Evolutionary conservation across 2,888 invertebrate species (phyloP).

Genomic region (Andrena praecox): DNA sequence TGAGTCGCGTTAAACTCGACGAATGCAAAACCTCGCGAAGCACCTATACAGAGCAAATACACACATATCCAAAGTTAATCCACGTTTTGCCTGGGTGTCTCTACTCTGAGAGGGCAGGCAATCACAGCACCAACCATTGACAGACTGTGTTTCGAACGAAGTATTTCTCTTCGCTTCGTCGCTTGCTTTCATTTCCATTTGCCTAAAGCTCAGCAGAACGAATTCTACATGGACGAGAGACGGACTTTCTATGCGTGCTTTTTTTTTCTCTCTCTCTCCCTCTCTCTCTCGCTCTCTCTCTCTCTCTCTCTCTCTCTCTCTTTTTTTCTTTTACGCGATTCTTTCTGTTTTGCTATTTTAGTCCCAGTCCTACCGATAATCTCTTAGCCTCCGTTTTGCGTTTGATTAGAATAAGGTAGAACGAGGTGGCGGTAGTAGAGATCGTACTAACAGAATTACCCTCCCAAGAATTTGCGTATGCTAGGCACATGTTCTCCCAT

Average conservation of each 20-base stretch:
- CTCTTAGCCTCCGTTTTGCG: slow-evolving; percentile 36
- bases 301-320: not conserved
- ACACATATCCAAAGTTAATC: slow-evolving; percentile 85
- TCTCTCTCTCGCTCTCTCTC: not conserved
- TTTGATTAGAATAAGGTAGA: slow-evolving; percentile 9
- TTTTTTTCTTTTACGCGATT: slow-evolving; percentile 33
- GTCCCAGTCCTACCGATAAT: slow-evolving; percentile 47
- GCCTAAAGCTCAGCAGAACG: slow-evolving; percentile 75
- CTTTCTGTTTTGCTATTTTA: slow-evolving; percentile 44
- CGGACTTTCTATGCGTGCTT: slow-evolving; percentile 47
- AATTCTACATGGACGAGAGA: slow-evolving; percentile 68
- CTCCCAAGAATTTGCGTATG: slow-evolving; percentile 7
- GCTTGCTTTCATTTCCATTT: slow-evolving; percentile 77
- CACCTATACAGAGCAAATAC: slow-evolving; percentile 93
- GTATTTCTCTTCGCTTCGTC: slow-evolving; percentile 77
- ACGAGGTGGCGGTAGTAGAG: not conserved
- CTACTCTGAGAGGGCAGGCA: slow-evolving; percentile 85
- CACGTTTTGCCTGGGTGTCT: slow-evolving; percentile 84
- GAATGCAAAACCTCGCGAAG: slow-evolving; percentile 93
- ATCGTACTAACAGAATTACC: slow-evolving; percentile 12
- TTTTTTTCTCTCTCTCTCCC: slow-evolving; percentile 20
- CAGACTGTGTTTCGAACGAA: slow-evolving; percentile 82
- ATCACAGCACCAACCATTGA: slow-evolving; percentile 85
- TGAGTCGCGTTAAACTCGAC: slow-evolving; percentile 96
- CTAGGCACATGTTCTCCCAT: slow-evolving; percentile 4